Evolutionary conservation across 2,888 invertebrate species (phyloP).

Genomic region (Caenorhabditis doughertyi): DNA sequence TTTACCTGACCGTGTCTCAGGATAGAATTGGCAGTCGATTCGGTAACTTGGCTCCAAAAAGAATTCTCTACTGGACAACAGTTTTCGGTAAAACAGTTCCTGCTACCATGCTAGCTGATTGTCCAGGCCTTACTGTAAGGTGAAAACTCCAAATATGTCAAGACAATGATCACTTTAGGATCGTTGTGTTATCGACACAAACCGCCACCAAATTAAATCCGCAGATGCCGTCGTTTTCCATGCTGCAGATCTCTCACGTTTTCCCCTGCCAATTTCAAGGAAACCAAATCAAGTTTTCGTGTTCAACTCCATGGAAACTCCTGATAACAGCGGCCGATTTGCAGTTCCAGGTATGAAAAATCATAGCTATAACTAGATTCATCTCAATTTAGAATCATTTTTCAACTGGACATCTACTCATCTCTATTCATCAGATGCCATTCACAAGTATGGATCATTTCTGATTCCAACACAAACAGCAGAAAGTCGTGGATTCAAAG

Average conservation of each 20-base stretch:
- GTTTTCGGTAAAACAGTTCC: slow-evolving; percentile 68
- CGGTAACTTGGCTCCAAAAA: slow-evolving; percentile 69
- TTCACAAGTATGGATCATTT: slow-evolving; percentile 83
- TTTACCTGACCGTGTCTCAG: slow-evolving; percentile 73
- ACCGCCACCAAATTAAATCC: slow-evolving; percentile 84
- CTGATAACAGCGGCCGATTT: slow-evolving; percentile 62
- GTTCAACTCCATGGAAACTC: slow-evolving; percentile 70
- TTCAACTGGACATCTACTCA: slow-evolving; percentile 85
- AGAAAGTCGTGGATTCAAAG: slow-evolving; percentile 72
- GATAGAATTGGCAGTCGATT: slow-evolving; percentile 72
- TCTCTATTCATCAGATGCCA: slow-evolving; percentile 84
- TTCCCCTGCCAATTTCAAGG: slow-evolving; percentile 43
- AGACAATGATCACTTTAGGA: slow-evolving; percentile 83
- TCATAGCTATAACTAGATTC: neutral
- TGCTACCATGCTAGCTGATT: slow-evolving; percentile 53
- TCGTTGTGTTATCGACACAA: slow-evolving; percentile 86
- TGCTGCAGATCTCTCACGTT: slow-evolving; percentile 72
- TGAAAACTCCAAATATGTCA: neutral
- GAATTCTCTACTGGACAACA: slow-evolving; percentile 79
- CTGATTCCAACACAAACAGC: slow-evolving; percentile 73
- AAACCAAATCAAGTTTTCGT: slow-evolving; percentile 55
- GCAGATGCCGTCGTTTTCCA: slow-evolving; percentile 88
- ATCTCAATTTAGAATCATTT: slow-evolving; percentile 56
- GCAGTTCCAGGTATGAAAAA: slow-evolving; percentile 28
- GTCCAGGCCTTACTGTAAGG: slow-evolving; percentile 67